phyloP scores from a whole-genome alignment of 1,140 invertebrate species.

The Pogonomyrmex californicus region DNA sequence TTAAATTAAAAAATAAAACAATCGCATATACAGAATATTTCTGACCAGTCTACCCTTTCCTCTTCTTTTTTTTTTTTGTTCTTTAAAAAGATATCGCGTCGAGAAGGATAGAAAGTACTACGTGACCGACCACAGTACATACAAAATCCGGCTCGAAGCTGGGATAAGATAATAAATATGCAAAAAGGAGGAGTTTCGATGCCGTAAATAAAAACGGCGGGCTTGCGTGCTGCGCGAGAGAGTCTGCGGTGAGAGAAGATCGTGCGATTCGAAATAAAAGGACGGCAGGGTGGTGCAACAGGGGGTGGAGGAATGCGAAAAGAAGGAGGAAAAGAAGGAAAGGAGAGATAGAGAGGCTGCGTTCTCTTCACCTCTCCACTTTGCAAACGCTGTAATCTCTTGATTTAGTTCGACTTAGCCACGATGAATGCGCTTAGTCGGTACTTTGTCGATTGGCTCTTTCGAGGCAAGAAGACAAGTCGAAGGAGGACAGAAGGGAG shows the following conservation, averaged over 20 bases:
- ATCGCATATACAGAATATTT: conserved; percentile 22
- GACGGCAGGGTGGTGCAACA: conserved; percentile 26
- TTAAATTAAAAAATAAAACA: conserved; percentile 28
- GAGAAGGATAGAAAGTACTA: conserved; percentile 30
- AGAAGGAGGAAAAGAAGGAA: conserved; percentile 9
- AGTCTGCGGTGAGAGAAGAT: conserved; percentile 52
- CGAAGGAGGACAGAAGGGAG: conserved; percentile 25
- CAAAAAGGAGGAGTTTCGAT: conserved; percentile 74
- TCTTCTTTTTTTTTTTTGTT: conserved; percentile 1
- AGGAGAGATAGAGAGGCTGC: conserved; percentile 13
- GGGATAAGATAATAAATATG: conserved; percentile 75
- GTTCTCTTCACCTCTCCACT: conserved; percentile 9
- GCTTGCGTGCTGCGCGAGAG: conserved; percentile 65
- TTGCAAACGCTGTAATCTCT: conserved; percentile 75
- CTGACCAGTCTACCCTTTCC: not conserved
- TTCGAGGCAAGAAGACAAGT: not conserved
- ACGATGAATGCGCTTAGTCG: conserved; percentile 8
- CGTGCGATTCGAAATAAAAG: conserved; percentile 68
- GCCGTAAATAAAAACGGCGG: conserved; percentile 75
- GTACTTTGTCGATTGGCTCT: conserved; percentile 52
- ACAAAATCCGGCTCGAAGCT: conserved; percentile 59
- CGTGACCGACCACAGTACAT: conserved; percentile 46
- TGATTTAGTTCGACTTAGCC: conserved; percentile 79
- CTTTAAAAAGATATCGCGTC: conserved; percentile 52
- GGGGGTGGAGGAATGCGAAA: conserved; percentile 44